Evolutionary conservation across 1,140 invertebrate genomes (phyloP), one percentile per base, ranked within the genome.

Genomic region (Aplysia californica): DNA sequence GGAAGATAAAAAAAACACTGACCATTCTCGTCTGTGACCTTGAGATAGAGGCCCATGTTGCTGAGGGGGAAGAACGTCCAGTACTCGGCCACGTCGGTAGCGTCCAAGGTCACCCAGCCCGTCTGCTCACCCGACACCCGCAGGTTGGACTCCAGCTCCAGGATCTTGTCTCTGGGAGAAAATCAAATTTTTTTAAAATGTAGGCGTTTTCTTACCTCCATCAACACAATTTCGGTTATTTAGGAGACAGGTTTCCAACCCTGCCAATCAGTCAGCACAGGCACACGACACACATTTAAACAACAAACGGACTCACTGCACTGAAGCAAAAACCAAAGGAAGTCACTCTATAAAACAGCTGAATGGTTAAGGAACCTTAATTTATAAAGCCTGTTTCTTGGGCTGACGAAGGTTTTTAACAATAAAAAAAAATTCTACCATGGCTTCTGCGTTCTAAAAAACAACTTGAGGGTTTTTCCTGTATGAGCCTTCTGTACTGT

Each of bases 11-110:
- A 61, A 61, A 61, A 72, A 18, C 15, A 61, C 75, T 71, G 44
- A 84, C 85, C 82, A 76, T 79, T 81, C 6, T 59, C 61, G 38
- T 83, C 67, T 15, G 69, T 68, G 38, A 86, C 79, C 69, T 79
- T 82, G 61, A 86, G 80, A 86, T 96, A 96, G n/a, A 98, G 92
- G 59, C 96, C 97, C 72, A 93, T 92, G 89, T 98, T 98, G n/a
- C 93, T 92, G 3, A 92, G 90, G 0, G 95, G 94, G 80, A 94
- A 93, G 21, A 92, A 90, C 35, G 96, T 92, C 96, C 96, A 98
- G 95, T 95, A 96, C 31, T 93, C 91, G 0, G 92, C 91, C 1
- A 95, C 92, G 50, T 89, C 90, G 0, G 94, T 96, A 2, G 95
- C 92, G 85, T 96, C 96, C 26, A 96, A 85, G 58, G 93, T 92